phyloP scores from a whole-genome alignment of 2,888 invertebrate species.

The Chymomyza caudatula region DNA sequence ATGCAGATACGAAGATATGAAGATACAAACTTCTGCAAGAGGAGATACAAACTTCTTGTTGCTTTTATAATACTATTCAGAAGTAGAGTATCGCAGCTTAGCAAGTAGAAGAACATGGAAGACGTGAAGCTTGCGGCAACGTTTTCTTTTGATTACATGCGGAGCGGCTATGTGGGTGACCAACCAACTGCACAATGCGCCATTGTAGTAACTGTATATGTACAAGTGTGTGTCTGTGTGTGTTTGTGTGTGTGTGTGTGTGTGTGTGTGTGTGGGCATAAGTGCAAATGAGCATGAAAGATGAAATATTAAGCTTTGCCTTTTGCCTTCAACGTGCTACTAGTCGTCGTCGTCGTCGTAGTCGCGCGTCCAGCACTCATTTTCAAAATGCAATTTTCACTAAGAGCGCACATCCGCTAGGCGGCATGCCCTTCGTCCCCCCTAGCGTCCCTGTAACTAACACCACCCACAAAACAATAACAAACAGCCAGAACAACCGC shows the following conservation, averaged over 20 bases:
- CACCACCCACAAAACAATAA: conserved; percentile 3
- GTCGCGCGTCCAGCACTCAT: conserved; percentile 37
- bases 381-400: conserved; percentile 61
- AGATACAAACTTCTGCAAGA: no score
- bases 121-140: conserved; percentile 21
- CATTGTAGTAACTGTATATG: not conserved
- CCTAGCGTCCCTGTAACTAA: not conserved
- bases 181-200: not conserved
- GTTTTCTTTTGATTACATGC: conserved; percentile 49
- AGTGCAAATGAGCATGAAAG: conserved; percentile 71
- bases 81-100: not conserved
- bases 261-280: conserved; percentile 31
- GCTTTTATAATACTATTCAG: not conserved
- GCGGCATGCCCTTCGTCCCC: not conserved
- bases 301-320: conserved; percentile 71
- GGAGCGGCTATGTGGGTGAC: conserved; percentile 21
- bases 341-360: conserved; percentile 25
- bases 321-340: conserved; percentile 28
- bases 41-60: not conserved
- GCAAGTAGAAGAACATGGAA: not conserved
- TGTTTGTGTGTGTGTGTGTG: not conserved
- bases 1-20: no score
- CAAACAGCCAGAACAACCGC: conserved; percentile 27
- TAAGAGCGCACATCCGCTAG: conserved; percentile 54
- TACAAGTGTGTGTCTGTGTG: not conserved